These are phyloP conservation scores for Parochlus steinenii DNA, from an alignment of 2,888 invertebrate genomes.

Conservation along the genomic window DNA sequence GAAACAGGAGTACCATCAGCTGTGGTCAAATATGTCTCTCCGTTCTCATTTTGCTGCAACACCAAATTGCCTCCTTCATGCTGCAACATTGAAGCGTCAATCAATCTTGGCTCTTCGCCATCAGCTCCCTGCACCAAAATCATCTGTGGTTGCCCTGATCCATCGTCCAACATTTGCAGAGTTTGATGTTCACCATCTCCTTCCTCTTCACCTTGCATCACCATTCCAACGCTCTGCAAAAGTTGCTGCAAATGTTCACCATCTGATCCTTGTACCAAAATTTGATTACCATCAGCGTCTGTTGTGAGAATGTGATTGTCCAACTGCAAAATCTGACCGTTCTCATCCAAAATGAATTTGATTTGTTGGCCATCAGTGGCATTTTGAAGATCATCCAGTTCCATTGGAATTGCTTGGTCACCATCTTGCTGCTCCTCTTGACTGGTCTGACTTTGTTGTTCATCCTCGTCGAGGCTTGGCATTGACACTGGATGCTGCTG, in stretches of 20 bases:
- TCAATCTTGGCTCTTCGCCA: constrained; percentile 28
- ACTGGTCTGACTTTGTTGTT: constrained; percentile 20
- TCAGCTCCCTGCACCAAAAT: constrained; percentile 31
- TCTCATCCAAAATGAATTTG: constrained; percentile 31
- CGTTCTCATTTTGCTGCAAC: constrained; percentile 18
- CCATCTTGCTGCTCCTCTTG: constrained; percentile 10
- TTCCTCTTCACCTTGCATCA: constrained; percentile 25
- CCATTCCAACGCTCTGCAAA: constrained; percentile 29
- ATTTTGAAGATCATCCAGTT: constrained; percentile 30
- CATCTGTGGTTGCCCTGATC: constrained; percentile 24
- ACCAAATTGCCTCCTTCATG: constrained; percentile 30
- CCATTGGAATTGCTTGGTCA: constrained; percentile 27
- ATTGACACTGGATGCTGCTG: constrained; percentile 24
- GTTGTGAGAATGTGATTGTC: constrained; percentile 30
- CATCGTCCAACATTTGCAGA: constrained; percentile 31
- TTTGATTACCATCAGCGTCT: constrained; percentile 31
- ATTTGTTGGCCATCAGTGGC: constrained; percentile 30
- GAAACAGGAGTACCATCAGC: constrained; percentile 32
- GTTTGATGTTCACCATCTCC: constrained; percentile 27
- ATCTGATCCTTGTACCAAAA: constrained; percentile 27
- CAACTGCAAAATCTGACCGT: constrained; percentile 28
- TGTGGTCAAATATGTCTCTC: constrained; percentile 25
- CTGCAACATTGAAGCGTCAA: constrained; percentile 29
- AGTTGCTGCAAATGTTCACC: constrained; percentile 31
- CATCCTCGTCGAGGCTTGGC: constrained; percentile 31